These are phyloP conservation scores for Laterallus jamaicensis DNA, from an alignment of 2,113 vertebrate species.

Conservation along the genomic window DNA sequence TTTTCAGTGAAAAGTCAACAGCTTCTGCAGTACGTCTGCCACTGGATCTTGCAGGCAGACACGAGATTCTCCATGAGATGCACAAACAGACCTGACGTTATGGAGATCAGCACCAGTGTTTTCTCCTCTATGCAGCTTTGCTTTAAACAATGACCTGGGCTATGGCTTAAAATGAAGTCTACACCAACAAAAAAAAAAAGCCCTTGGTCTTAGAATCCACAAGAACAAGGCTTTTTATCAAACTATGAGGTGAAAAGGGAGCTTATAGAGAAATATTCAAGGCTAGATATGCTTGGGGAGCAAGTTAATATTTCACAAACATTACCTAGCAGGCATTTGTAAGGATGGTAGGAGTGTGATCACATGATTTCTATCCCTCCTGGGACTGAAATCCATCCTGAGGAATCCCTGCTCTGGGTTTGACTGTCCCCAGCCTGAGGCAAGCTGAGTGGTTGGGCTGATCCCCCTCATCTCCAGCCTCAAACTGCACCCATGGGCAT, in stretches of 20 bases:
- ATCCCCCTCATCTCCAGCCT: background rate
- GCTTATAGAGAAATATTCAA: background rate
- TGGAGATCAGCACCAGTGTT: background rate
- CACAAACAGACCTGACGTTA: background rate
- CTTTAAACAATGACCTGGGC: background rate
- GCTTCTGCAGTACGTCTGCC: background rate
- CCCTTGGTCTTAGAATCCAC: background rate
- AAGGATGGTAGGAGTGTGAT: background rate
- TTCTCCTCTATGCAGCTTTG: background rate
- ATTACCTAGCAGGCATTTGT: background rate
- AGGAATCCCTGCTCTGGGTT: background rate
- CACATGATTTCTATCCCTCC: background rate
- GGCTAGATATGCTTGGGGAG: background rate
- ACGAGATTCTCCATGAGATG: background rate
- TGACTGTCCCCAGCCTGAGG: background rate
- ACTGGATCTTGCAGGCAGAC: background rate
- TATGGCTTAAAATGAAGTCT: background rate
- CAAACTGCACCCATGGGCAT: background rate
- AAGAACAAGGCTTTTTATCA: background rate
- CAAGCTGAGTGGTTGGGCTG: background rate
- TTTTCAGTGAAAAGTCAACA: slow-evolving; percentile 24
- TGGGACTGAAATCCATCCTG: background rate
- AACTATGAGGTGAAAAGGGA: background rate
- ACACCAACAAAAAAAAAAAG: background rate
- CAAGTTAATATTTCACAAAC: background rate